Percentiles rank a stretch among this genome's conserved stretches.
Conservation (phyloP, 2,888 invertebrate species). For the Caenorhabditis panamensis region DNA sequence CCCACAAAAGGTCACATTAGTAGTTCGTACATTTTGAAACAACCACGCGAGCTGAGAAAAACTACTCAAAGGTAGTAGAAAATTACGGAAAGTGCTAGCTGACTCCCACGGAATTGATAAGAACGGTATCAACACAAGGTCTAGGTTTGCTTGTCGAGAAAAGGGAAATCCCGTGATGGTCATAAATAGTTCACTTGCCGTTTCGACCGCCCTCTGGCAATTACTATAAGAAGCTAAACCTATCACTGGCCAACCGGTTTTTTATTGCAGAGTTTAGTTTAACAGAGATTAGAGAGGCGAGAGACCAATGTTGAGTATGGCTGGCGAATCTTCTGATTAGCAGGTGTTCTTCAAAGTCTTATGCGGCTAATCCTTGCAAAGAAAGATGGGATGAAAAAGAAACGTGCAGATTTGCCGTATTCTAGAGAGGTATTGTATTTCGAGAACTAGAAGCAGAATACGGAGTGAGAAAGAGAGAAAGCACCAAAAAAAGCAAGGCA, state of each 20-base stretch:
- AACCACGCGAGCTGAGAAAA: not conserved
- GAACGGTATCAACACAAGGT: conserved; percentile 19
- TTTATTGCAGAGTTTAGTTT: conserved; percentile 48
- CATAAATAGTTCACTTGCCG: conserved; percentile 34
- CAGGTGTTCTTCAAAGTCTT: not conserved
- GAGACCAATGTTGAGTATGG: conserved; percentile 8
- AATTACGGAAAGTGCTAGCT: not conserved
- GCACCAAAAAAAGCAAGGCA: conserved; percentile 10
- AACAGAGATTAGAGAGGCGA: conserved; percentile 17
- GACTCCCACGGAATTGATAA: conserved; percentile 14
- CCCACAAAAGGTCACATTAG: not conserved
- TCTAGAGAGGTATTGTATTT: not conserved
- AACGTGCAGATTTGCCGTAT: not conserved
- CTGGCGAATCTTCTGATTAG: conserved; percentile 11
- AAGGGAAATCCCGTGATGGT: conserved; percentile 48
- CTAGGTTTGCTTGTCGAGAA: not conserved
- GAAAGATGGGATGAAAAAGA: not conserved
- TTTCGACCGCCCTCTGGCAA: conserved; percentile 4
- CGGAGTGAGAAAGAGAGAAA: not conserved
- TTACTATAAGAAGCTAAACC: conserved; percentile 28
- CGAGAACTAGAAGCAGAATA: not conserved
- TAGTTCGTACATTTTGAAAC: not conserved
- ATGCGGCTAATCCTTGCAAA: conserved; percentile 22
- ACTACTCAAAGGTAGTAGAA: not conserved
- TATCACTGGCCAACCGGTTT: conserved; percentile 24